Conservation (phyloP, 2,888 invertebrate species). For the Thecocarcelia acutangulata region DNA sequence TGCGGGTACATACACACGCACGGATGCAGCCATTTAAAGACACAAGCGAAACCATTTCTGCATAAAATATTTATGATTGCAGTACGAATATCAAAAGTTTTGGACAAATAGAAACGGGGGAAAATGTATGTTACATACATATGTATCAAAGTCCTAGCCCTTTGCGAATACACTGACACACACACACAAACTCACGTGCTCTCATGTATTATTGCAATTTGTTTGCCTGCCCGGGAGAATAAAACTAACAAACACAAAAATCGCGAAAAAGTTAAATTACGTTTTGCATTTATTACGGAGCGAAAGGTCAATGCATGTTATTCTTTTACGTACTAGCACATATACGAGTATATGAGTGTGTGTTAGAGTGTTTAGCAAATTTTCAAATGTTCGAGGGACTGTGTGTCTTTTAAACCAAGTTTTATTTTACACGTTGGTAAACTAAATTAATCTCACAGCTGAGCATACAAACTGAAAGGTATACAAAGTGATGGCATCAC, state of each 20-base stretch:
- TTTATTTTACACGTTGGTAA: constrained; percentile 36
- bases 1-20: not conserved
- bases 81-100: constrained; percentile 13
- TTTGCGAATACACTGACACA: not conserved
- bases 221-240: not conserved
- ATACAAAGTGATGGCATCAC: not conserved
- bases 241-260: constrained; percentile 17
- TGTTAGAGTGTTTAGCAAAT: not conserved
- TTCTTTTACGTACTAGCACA: too few relatives aligned
- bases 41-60: not conserved
- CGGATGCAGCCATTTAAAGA: not conserved
- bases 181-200: not conserved
- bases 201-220: too few relatives aligned
- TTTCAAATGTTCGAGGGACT: not conserved
- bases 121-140: not conserved
- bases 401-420: constrained; percentile 2
- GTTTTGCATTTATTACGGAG: constrained; percentile 45
- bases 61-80: constrained; percentile 30
- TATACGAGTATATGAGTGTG: not conserved
- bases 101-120: not conserved
- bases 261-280: constrained; percentile 53
- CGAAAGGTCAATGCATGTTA: constrained; percentile 48
- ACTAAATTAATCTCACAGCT: constrained; percentile 31
- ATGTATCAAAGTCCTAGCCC: too few relatives aligned
- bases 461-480: not conserved